phyloP scores from a whole-genome alignment of 2,797 vertebrate species.

The Champsocephalus esox region DNA sequence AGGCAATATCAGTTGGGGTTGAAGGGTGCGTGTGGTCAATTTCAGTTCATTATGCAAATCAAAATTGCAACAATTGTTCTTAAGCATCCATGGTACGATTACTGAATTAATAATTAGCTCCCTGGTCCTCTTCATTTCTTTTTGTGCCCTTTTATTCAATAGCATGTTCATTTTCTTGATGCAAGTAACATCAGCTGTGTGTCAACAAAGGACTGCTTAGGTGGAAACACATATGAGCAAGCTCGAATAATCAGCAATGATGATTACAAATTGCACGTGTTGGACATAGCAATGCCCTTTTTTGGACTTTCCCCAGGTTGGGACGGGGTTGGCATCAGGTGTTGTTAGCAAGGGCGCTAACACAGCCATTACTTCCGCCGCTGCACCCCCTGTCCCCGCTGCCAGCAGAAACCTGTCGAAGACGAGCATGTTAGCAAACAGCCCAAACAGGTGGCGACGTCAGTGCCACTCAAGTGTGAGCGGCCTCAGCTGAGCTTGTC shows the following conservation, averaged over 20 bases:
- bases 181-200: conserved; percentile 28
- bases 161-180: conserved; percentile 42
- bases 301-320: conserved; percentile 27
- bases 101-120: conserved; percentile 68
- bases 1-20: conserved; percentile 50
- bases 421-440: conserved; percentile 67
- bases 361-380: conserved; percentile 65
- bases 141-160: conserved; percentile 38
- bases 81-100: conserved; percentile 49
- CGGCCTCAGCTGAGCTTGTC: conserved; percentile 63
- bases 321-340: conserved; percentile 64
- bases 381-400: conserved; percentile 33
- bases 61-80: conserved; percentile 62
- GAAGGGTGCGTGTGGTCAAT: conserved; percentile 65
- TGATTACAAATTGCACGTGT: background rate
- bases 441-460: conserved; percentile 70
- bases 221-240: background rate
- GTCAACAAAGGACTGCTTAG: conserved; percentile 23
- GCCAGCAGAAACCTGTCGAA: conserved; percentile 59
- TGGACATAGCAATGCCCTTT: conserved; percentile 19
- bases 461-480: conserved; percentile 62
- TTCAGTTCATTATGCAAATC: conserved; percentile 77
- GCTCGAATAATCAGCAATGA: conserved; percentile 16
- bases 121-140: conserved; percentile 52
- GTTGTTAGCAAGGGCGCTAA: conserved; percentile 48